Evolutionary conservation across 30 jellyfish, hydroid and myxozoan species (phyloP).

Genomic region (Hydra vulgaris): DNA sequence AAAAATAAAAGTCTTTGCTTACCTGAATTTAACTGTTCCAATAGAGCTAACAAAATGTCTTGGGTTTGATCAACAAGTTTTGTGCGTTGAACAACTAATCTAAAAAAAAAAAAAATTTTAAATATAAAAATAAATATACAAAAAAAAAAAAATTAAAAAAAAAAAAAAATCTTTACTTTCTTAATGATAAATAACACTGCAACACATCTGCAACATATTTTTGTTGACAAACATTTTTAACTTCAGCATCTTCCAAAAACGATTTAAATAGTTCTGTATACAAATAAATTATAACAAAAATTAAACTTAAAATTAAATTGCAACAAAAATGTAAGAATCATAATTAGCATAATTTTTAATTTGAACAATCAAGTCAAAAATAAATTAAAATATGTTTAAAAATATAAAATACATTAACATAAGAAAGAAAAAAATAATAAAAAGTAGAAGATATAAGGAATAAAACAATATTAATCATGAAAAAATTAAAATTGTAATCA

Average conservation of each 20-base stretch:
- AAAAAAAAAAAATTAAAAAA: not conserved
- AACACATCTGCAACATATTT: slow-evolving; percentile 57
- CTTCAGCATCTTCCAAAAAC: slow-evolving; percentile 74
- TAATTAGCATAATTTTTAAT: too few species aligned
- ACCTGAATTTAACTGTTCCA: slow-evolving; percentile 80
- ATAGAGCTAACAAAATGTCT: slow-evolving; percentile 50
- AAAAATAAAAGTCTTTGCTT: not conserved
- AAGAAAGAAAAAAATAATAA: too few species aligned
- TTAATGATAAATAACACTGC: slow-evolving; percentile 61
- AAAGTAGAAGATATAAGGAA: too few species aligned
- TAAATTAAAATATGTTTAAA: too few species aligned
- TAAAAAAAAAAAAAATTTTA: slow-evolving; percentile 14
- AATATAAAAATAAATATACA: not conserved
- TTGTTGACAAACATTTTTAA: slow-evolving; percentile 30
- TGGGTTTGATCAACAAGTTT: slow-evolving; percentile 81
- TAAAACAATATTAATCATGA: too few species aligned
- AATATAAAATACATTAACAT: too few species aligned
- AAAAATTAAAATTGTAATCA: too few species aligned
- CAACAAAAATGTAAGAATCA: too few species aligned
- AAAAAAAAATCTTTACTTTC: slow-evolving; percentile 41
- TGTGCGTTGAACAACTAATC: slow-evolving; percentile 86
- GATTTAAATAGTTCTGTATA: slow-evolving; percentile 49
- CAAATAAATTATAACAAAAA: not conserved
- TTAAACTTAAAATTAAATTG: not conserved
- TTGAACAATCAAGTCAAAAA: too few species aligned